Percentiles rank a stretch among this genome's conserved stretches.
phyloP scores from a whole-genome alignment of 2,797 vertebrate species.

The Rhinoraja longicauda region DNA sequence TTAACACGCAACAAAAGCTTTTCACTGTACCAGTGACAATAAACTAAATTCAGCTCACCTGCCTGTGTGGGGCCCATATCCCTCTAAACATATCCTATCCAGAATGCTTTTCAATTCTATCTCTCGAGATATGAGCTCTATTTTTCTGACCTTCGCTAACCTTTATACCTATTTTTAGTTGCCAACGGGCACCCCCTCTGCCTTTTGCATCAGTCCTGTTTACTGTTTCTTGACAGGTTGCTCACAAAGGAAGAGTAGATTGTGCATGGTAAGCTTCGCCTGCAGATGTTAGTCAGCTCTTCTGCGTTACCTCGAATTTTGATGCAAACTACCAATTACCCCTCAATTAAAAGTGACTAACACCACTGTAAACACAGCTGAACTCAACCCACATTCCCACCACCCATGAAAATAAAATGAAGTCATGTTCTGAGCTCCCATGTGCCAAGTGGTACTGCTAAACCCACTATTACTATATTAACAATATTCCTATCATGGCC shows the following conservation, averaged over 20 bases:
- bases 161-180: background rate
- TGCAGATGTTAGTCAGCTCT: background rate
- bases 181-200: background rate
- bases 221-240: background rate
- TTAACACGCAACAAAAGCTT: no score
- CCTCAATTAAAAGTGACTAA: conserved; percentile 30
- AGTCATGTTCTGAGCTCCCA: background rate
- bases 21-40: no score
- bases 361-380: conserved; percentile 20
- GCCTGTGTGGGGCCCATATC: no score
- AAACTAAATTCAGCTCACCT: no score
- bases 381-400: background rate
- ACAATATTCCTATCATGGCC: background rate
- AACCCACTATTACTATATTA: no score
- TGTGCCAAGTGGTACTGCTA: no score
- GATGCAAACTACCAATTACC: conserved; percentile 22
- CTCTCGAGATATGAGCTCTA: background rate
- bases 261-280: no score
- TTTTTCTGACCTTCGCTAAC: background rate
- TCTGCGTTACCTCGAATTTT: background rate
- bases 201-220: background rate
- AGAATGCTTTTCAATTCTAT: background rate
- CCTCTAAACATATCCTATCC: no score
- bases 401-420: background rate
- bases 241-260: background rate